Conservation (phyloP, 2,113 vertebrate species). For the Pongo pygmaeus region DNA sequence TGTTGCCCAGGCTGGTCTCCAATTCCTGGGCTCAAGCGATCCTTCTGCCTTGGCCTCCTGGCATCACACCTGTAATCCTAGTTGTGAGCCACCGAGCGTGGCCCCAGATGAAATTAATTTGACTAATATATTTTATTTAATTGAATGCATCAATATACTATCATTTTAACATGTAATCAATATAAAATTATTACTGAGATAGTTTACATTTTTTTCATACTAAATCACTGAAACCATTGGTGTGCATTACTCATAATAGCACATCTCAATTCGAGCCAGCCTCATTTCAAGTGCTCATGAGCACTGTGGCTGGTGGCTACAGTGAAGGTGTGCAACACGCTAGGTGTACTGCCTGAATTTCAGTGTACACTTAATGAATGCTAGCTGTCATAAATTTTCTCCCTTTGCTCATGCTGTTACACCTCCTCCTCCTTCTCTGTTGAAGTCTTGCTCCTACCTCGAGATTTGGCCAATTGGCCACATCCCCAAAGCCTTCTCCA, state of each 20-base stretch:
- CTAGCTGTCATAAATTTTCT: background rate
- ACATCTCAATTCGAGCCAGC: background rate
- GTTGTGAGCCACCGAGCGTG: no score
- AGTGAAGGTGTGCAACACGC: fast-evolving
- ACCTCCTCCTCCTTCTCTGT: background rate
- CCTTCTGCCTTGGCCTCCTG: no score
- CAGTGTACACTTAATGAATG: background rate
- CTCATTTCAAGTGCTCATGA: background rate
- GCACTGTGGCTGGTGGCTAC: background rate
- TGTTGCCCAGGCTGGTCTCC: no score
- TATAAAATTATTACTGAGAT: background rate
- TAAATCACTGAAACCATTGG: background rate
- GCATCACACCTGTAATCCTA: no score
- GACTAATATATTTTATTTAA: background rate
- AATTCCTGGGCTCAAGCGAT: no score
- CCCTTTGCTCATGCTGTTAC: background rate
- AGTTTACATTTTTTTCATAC: background rate
- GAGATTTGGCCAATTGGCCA: background rate
- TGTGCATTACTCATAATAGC: background rate
- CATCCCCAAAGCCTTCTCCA: background rate
- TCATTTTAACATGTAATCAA: background rate
- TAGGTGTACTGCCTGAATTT: background rate
- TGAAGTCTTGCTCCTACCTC: background rate
- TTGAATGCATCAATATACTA: background rate
- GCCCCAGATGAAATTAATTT: background rate